Evolutionary conservation across 35 echinoderm and acorn worm species (phyloP).

Genomic region (Acanthaster planci): DNA sequence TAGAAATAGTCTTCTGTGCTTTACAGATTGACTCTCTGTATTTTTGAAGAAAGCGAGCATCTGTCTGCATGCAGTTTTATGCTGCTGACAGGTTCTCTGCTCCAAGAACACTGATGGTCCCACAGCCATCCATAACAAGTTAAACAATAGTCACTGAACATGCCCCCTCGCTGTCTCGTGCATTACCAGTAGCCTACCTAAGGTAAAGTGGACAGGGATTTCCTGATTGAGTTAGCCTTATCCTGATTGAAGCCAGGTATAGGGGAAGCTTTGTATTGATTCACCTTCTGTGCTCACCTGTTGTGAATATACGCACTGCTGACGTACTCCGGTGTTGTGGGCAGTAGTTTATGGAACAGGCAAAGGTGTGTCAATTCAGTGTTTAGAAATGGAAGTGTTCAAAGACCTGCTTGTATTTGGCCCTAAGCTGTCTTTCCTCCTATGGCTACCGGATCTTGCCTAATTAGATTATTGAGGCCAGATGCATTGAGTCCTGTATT

Average conservation of each 20-base stretch:
- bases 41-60: no score
- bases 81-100: no score
- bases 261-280: slow-evolving; percentile 16
- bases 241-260: background rate
- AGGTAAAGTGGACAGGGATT: slow-evolving; percentile 21
- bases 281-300: background rate
- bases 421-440: background rate
- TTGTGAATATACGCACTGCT: slow-evolving; percentile 4
- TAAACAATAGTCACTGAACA: background rate
- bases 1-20: no score
- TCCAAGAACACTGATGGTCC: no score
- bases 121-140: background rate
- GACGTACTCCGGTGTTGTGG: background rate
- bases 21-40: no score
- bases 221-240: background rate
- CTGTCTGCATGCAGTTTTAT: no score
- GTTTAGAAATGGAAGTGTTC: no score
- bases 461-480: background rate
- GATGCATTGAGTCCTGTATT: slow-evolving; percentile 12
- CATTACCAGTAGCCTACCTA: background rate
- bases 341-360: background rate
- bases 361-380: background rate
- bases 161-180: background rate
- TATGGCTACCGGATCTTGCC: background rate
- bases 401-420: no score